phyloP scores from a whole-genome alignment of 2,888 invertebrate genomes.

The Plemyria rubiginata region DNA sequence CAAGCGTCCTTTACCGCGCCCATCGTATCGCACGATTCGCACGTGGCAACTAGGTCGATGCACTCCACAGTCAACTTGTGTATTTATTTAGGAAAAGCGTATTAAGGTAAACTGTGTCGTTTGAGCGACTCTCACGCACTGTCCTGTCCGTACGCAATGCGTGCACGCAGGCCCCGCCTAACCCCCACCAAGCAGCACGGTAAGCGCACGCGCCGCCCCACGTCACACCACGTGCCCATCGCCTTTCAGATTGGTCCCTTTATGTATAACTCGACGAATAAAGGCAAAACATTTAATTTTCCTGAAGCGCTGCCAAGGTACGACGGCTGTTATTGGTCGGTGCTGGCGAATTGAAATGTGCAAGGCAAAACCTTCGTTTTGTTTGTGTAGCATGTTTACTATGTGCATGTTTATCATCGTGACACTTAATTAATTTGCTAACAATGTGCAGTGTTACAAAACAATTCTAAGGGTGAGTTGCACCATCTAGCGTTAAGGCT shows the following conservation, averaged over 20 bases:
- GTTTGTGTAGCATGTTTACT: conserved; percentile 9
- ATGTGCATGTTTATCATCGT: conserved; percentile 23
- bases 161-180: conserved; percentile 71
- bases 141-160: conserved; percentile 73
- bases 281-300: conserved; percentile 59
- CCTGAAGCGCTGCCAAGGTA: conserved; percentile 67
- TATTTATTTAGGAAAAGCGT: conserved; percentile 36
- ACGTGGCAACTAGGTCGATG: conserved; percentile 43
- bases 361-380: conserved; percentile 18
- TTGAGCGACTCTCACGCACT: conserved; percentile 73
- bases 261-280: conserved; percentile 60
- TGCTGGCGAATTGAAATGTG: conserved; percentile 34
- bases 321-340: conserved; percentile 59
- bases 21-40: conserved; percentile 50
- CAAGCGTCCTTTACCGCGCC: conserved; percentile 58
- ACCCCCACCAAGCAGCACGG: conserved; percentile 53
- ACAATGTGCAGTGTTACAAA: not conserved
- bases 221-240: conserved; percentile 55
- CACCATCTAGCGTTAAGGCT: too few relatives aligned
- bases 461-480: not conserved
- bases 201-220: conserved; percentile 62
- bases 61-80: conserved; percentile 37
- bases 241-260: conserved; percentile 78
- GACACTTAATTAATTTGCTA: conserved; percentile 3
- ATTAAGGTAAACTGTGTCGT: conserved; percentile 42